These are phyloP conservation scores for Aricia artaxerxes DNA, from an alignment of 2,888 invertebrate genomes.

Conservation along the genomic window DNA sequence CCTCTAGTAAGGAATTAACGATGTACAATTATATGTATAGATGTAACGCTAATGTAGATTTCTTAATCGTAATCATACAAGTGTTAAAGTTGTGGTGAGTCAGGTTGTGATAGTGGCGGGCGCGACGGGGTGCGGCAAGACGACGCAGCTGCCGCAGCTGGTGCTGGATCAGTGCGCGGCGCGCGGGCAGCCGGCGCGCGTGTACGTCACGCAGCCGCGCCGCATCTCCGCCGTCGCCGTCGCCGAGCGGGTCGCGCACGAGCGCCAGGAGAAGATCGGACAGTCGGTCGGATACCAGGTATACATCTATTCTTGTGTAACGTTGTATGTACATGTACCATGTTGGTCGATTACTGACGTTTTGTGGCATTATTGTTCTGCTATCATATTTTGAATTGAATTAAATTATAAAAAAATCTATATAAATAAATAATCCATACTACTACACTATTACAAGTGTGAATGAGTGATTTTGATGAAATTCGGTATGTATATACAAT, in stretches of 20 bases:
- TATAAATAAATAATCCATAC: neutral
- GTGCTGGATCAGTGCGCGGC: slow-evolving; percentile 88
- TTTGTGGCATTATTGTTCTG: too few relatives aligned
- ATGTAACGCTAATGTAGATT: too few relatives aligned
- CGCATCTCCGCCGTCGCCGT: slow-evolving; percentile 94
- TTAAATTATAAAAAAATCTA: neutral
- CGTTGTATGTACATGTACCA: too few relatives aligned
- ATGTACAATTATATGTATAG: too few relatives aligned
- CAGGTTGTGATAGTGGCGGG: slow-evolving; percentile 87
- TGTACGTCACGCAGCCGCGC: slow-evolving; percentile 96
- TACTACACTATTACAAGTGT: too few relatives aligned
- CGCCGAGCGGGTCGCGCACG: slow-evolving; percentile 89
- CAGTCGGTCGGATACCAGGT: slow-evolving; percentile 90
- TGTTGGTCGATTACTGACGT: too few relatives aligned
- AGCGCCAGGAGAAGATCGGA: slow-evolving; percentile 85
- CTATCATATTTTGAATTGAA: neutral
- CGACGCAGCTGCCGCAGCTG: slow-evolving; percentile 97
- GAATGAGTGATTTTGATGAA: too few relatives aligned
- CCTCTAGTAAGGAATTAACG: too few relatives aligned
- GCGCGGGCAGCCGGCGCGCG: slow-evolving; percentile 84
- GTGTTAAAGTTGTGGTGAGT: neutral
- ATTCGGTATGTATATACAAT: too few relatives aligned
- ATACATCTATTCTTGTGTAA: neutral
- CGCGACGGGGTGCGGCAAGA: slow-evolving; percentile 96
- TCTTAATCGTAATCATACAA: neutral